Evolutionary conservation across 1,140 invertebrate species (phyloP), one percentile per base, ranked within the genome.

Genomic region (Xylocopa sonorina): DNA sequence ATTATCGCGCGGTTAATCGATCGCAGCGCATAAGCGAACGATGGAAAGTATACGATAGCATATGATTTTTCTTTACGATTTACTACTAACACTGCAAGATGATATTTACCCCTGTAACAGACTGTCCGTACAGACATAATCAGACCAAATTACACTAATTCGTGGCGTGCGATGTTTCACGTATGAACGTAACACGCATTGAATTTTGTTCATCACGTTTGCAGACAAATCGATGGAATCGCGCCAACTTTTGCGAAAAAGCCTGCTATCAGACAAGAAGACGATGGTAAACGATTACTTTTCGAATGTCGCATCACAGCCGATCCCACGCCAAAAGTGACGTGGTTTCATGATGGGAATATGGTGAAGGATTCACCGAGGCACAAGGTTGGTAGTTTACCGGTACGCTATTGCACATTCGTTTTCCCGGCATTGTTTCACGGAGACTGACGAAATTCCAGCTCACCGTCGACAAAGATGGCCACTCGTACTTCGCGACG

Each of bases 181-280:
- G 0, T 2, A 3, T 7, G 6, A 46, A 32, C n/a, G 2, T 10
- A 14, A 16, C 24, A 16, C 6, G 7, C n/a, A 27, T 24, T 16
- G 21, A 38, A 27, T 29, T 66, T 41, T 67, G 12, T 14, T n/a
- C 41, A n/a, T 12, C 46, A 5, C 58, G 16, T 60, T 85, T 82
- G 21, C 94, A 98, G 97, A 95, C 97, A 98, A 98, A 97, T 98
- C 93, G 98, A 99, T 94, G 98, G 98, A 89, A 96, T 98, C 92
- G 98, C 98, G 91, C 98, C 98, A 89, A 99, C 98, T 90, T 99
- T 99, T 94, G 96, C 97, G 90, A 98, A 98, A 94, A 99, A 99
- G 93, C 98, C 98, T 58, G 95, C 97, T 41, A 99, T 99, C 91
- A 95, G 97, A 92, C 98, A 99, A 93, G 98, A 99, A 93, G 98